These are phyloP conservation scores for Ophion slaviceki DNA, from an alignment of 2,888 invertebrate species.

Conservation along the genomic window DNA sequence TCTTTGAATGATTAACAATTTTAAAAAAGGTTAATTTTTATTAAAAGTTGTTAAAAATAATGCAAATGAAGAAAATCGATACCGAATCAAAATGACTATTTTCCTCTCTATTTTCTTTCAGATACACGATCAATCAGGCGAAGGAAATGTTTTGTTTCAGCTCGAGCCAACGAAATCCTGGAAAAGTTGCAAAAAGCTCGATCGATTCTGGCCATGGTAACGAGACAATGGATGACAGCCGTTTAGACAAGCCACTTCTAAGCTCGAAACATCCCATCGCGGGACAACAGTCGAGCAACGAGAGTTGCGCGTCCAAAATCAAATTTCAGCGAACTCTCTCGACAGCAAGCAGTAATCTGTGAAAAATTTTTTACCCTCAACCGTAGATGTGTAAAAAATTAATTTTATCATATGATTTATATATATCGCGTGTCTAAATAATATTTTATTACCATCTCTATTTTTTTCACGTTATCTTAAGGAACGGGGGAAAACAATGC, in stretches of 20 bases:
- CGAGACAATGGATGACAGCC: slow-evolving; percentile 57
- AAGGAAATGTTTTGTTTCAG: slow-evolving; percentile 73
- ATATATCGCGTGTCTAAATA: slow-evolving; percentile 25
- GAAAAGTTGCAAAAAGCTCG: slow-evolving; percentile 44
- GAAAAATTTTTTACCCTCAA: slow-evolving; percentile 24
- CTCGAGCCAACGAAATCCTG: slow-evolving; percentile 55
- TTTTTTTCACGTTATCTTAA: background rate
- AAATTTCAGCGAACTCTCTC: slow-evolving; percentile 68
- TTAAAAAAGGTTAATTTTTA: no score
- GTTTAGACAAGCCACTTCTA: slow-evolving; percentile 68
- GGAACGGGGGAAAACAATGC: background rate
- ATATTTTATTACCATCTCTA: background rate
- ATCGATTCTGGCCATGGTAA: slow-evolving; percentile 35
- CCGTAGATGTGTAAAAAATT: background rate
- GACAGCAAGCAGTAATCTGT: slow-evolving; percentile 68
- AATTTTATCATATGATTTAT: slow-evolving; percentile 10
- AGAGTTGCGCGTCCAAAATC: slow-evolving; percentile 66
- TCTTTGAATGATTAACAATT: no score
- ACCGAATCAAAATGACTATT: background rate
- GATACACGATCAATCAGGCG: slow-evolving; percentile 72
- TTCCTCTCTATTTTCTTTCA: slow-evolving; percentile 47
- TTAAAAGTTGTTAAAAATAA: no score
- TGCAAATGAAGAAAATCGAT: background rate
- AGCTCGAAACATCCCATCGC: slow-evolving; percentile 66
- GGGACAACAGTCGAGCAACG: slow-evolving; percentile 70